Evolutionary conservation across 2,888 invertebrate genomes (phyloP), one percentile per base, ranked within the genome.

Genomic region (Scaptodrosophila latifasciaeformis): DNA sequence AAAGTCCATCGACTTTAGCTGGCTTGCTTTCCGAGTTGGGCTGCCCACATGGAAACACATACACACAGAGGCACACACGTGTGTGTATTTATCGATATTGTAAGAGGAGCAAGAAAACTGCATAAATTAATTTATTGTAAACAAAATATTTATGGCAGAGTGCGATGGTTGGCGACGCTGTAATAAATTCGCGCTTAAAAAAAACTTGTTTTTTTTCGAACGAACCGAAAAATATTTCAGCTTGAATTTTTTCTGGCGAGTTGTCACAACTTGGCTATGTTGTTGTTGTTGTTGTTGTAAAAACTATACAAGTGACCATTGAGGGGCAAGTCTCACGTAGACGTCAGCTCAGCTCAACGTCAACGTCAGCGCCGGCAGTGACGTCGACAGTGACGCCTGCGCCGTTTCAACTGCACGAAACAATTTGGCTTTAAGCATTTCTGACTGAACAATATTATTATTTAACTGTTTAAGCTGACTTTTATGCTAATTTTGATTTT

Each of bases 41-140:
- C 54, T 58, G 75, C 60, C 81, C 81, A 81, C 79, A 78, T 66
- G 53, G 49, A 78, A 37, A 37, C 15, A 37, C 15, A 17, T 1
- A 35, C n/a, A n/a, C 12, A 35, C 10, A 35, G n/a, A n/a, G n/a
- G n/a, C n/a, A n/a, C n/a, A n/a, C n/a, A 77, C 63, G 78, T 66
- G 62, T n/a, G 70, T 56, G 44, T 47, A 66, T 48, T 45, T 10
- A 46, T 43, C 42, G 51, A 35, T 59, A 42, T 57, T 64, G 57
- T 58, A 65, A 60, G 67, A 58, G 70, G 52, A 52, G 49, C 59
- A 58, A 77, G 49, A 80, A 64, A 77, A 62, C 62, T 62, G 79
- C 82, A 82, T 82, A 82, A 81, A 77, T 77, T 81, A 82, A 77
- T 63, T 65, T 59, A 81, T 71, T 81, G 75, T 81, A 82, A 78